Base-by-base conservation (phyloP, 2,113 vertebrate species). In the Sorex fumeus region DNA sequence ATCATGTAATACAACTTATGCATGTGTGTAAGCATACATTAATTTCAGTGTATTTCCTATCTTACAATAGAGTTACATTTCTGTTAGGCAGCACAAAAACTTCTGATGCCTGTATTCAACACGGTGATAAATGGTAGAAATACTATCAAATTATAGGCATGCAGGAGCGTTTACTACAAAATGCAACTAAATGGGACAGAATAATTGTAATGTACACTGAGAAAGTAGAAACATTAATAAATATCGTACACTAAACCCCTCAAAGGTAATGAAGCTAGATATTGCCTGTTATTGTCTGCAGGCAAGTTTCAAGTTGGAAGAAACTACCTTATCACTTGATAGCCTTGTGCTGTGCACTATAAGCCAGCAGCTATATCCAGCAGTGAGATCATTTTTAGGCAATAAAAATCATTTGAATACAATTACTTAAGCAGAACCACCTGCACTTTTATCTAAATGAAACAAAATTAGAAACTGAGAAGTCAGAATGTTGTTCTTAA, bases 321-420 rank as follows among this genome's bases (percentile, higher is more conserved):
- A 70, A 94, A 80, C 72, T 72, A 45, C 21, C 66, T 94, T 85
- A 70, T 81, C 40, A 81, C 81, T 72, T 84, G 85, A 77, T 86
- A 3, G 8, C 8, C 8, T 67, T 47, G 43, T 70, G 50, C 80
- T 84, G 9, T 74, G 80, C 32, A 83, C 15, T 71, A 40, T 60
- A 79, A 93, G 83, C 30, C 34, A 43, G 13, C 69, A 50, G 32
- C 28, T 83, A 64, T 76, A 87, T 88, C 67, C 45, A 71, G 57
- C 82, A 92, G 36, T 8, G 53, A 91, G 40, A 86, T 93, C 16
- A 94, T 77, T 80, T 93, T 95, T 85, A 91, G 66, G 32, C 71
- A 84, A 86, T 95, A 87, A 96, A 95, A 95, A 88, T 89, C 30
- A 95, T 91, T 90, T 92, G 62, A 95, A 90, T 95, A 90, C 62